A percentile compares a stretch with the other conserved stretches of the same genome.
These are phyloP conservation scores for Psettodes erumei DNA, from an alignment of 2,113 vertebrate species.

Conservation along the genomic window DNA sequence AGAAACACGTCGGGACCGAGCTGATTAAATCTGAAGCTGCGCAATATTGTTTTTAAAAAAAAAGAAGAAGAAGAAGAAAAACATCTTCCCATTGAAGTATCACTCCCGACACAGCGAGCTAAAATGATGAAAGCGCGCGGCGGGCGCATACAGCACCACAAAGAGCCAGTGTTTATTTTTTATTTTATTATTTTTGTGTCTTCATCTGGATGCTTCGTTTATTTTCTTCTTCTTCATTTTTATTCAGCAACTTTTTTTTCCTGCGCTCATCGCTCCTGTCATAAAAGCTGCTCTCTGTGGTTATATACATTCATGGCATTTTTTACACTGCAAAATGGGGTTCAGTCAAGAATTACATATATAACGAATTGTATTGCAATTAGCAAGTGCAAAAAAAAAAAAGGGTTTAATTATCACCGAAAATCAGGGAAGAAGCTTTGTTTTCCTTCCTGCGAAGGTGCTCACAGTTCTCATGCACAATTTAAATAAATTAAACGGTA, in stretches of 20 bases:
- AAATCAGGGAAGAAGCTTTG: not conserved
- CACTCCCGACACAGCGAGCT: not conserved
- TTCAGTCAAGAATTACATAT: too few species aligned
- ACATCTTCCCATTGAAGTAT: conserved; percentile 5
- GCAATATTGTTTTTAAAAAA: too few species aligned
- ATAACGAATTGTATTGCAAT: too few species aligned
- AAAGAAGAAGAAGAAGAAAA: too few species aligned
- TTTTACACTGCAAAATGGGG: too few species aligned
- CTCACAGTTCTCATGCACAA: not conserved
- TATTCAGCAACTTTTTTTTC: not conserved
- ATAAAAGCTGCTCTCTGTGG: not conserved
- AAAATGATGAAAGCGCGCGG: conserved; percentile 19
- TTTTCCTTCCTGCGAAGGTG: not conserved
- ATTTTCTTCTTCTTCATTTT: not conserved
- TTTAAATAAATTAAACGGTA: not conserved
- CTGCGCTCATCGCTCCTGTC: not conserved
- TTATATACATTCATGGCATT: too few species aligned
- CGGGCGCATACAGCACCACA: not conserved
- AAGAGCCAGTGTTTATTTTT: not conserved
- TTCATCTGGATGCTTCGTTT: not conserved
- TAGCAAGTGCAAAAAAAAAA: not conserved
- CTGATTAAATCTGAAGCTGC: conserved; percentile 40
- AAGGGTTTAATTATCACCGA: not conserved
- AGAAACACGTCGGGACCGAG: conserved; percentile 22
- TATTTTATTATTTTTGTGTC: too few species aligned